Evolutionary conservation across 2,113 vertebrate species (phyloP).

Genomic region (Pangasianodon gigas): DNA sequence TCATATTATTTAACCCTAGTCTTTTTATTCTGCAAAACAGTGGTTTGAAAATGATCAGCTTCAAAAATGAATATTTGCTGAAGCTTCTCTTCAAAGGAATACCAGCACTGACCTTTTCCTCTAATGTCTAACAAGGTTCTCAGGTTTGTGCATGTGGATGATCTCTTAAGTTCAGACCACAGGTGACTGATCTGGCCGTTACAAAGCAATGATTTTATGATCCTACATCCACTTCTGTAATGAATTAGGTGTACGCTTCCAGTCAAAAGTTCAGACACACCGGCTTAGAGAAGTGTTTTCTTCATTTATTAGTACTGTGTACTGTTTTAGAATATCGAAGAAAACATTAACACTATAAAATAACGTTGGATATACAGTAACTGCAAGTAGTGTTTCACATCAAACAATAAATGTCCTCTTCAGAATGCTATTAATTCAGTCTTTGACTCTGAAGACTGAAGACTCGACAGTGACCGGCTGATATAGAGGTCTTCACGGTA

Average conservation of each 20-base stretch:
- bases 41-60: background rate
- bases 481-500: too few species aligned
- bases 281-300: background rate
- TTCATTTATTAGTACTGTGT: background rate
- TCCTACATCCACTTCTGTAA: background rate
- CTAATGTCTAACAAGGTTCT: background rate
- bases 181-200: background rate
- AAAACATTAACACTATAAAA: background rate
- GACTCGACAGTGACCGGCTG: too few species aligned
- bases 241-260: background rate
- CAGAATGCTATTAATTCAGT: too few species aligned
- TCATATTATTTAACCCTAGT: background rate
- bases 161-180: background rate
- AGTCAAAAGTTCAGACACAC: background rate
- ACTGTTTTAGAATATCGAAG: background rate
- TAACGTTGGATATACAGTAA: background rate
- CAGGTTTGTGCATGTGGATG: background rate
- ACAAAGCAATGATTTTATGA: background rate
- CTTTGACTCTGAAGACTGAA: too few species aligned
- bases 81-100: background rate
- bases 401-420: background rate
- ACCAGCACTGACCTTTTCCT: background rate
- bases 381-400: background rate
- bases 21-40: background rate
- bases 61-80: background rate